These are phyloP conservation scores for Drosophila suzukii DNA, from an alignment of 1,140 invertebrate genomes.

Conservation along the genomic window DNA sequence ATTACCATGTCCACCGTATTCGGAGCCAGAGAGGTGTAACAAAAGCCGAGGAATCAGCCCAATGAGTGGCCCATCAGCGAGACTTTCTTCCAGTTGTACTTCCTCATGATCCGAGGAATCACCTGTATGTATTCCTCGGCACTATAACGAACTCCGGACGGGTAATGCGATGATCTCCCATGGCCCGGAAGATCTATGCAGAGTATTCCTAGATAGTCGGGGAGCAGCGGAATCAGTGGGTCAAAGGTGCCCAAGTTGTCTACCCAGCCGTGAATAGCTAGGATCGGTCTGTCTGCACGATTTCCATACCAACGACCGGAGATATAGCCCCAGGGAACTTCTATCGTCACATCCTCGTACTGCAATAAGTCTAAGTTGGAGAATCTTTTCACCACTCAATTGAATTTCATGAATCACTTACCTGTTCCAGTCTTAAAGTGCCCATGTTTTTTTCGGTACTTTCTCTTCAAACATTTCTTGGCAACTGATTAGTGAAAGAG, in stretches of 20 bases:
- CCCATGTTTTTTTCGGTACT: background rate
- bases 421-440: background rate
- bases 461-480: no score
- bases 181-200: slow-evolving; percentile 90
- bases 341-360: slow-evolving; percentile 16
- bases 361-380: no score
- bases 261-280: slow-evolving; percentile 90
- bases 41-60: no score
- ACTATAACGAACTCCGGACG: background rate
- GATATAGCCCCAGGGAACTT: slow-evolving; percentile 88
- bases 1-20: no score
- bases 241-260: slow-evolving; percentile 91
- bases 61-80: no score
- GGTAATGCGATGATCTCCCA: slow-evolving; percentile 86
- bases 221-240: slow-evolving; percentile 87
- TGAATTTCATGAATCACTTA: background rate
- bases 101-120: no score
- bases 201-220: slow-evolving; percentile 86
- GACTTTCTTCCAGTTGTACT: no score
- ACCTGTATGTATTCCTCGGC: no score
- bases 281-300: slow-evolving; percentile 86
- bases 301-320: slow-evolving; percentile 89
- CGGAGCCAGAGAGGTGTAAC: no score
- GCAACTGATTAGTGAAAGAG: no score
- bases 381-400: no score